Base-by-base conservation (phyloP, 2,888 invertebrate species). In the Lithophane ornitopus region DNA sequence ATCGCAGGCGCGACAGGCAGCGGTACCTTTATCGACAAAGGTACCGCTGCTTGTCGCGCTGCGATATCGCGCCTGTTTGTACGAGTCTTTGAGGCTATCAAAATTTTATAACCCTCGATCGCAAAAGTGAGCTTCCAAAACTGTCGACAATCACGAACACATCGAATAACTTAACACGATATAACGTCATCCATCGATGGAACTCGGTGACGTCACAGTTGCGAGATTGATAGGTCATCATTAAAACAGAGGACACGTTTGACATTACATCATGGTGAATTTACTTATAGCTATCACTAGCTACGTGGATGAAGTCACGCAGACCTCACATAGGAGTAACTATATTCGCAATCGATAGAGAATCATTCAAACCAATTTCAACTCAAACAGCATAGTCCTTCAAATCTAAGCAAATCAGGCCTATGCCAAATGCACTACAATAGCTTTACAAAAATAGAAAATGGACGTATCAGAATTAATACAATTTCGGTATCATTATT, bases 171-270 rank as follows among this genome's bases (percentile, higher is more conserved):
- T 49, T 49, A 22, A 54, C 28, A 2, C 26, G 11, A 11, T 26
- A n/a, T 2, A 7, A n/a, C 56, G 28, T 39, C 49, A 58, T 46
- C 46, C 11, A 39, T 46, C 41, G 62, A 66, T 61, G 28, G 44
- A 52, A 46, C 8, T 62, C 49, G 68, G 80, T 68, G 65, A n/a
- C 69, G 28, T 66, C 70, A 76, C 14, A 28, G 54, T 83, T 84
- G 61, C 76, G 39, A 83, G 69, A 84, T 73, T 69, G 56, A 70
- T 59, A 75, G 68, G 61, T 70, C 68, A 75, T 54, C 62, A 52
- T 83, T 69, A 44, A 58, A 49, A 76, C 54, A 58, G 41, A 28
- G 56, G 73, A 63, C 83, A 76, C 83, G 76, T 72, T 22, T 58
- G 28, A 58, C 39, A 46, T 80, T 83, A 66, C 84, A 69, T 71